Percentiles rank a stretch among this genome's conserved stretches.
These are phyloP conservation scores for Silurus meridionalis DNA, from an alignment of 2,113 vertebrate species.

Conservation along the genomic window DNA sequence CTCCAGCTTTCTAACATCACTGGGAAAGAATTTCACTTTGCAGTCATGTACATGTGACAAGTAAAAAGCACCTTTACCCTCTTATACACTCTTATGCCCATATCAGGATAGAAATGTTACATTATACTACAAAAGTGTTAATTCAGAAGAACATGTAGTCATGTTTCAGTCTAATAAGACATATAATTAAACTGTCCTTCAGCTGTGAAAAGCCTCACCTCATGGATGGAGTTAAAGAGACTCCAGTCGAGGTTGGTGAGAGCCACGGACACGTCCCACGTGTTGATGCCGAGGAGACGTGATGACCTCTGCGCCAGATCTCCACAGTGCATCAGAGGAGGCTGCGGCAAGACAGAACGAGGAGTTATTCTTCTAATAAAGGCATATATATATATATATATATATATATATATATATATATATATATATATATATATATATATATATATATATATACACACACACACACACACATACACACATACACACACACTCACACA, in stretches of 20 bases:
- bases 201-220: conserved; percentile 72
- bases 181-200: too few species aligned
- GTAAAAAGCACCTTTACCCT: too few species aligned
- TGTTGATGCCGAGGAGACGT: conserved; percentile 93
- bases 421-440: too few species aligned
- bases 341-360: conserved; percentile 67
- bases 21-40: too few species aligned
- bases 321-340: conserved; percentile 85
- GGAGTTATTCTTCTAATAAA: not conserved
- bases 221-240: conserved; percentile 94
- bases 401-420: too few species aligned
- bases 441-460: too few species aligned
- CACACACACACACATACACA: too few species aligned
- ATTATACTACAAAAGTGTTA: not conserved
- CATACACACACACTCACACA: too few species aligned
- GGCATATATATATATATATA: too few species aligned
- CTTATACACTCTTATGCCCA: not conserved
- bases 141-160: not conserved
- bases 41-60: too few species aligned
- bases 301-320: conserved; percentile 86
- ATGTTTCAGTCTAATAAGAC: not conserved
- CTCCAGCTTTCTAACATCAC: too few species aligned
- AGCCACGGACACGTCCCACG: conserved; percentile 92
- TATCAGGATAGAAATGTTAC: too few species aligned
- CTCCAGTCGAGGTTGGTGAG: conserved; percentile 96